A percentile compares a stretch with the other conserved stretches of the same genome.
Evolutionary conservation across 1,140 invertebrate genomes (phyloP).

Genomic region (Drosophila rhopaloa): DNA sequence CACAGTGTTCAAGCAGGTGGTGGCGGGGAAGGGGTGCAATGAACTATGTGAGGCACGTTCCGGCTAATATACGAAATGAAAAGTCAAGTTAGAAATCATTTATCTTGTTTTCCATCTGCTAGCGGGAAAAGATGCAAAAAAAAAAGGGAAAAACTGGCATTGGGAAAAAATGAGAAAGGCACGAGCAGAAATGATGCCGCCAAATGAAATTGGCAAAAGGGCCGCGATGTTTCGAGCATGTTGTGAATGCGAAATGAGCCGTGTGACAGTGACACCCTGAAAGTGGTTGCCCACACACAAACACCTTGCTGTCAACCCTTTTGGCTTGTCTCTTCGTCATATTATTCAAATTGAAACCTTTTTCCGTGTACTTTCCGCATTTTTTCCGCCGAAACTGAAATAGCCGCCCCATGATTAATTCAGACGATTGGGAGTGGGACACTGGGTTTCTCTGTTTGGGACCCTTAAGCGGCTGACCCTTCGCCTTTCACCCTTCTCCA

Average conservation of each 20-base stretch:
- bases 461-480: conserved; percentile 30
- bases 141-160: conserved; percentile 4
- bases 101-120: conserved; percentile 71
- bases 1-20: conserved; percentile 7
- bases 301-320: conserved; percentile 59
- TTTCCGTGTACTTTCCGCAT: conserved; percentile 77
- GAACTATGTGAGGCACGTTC: conserved; percentile 60
- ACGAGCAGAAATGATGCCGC: conserved; percentile 77
- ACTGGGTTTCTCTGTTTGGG: conserved; percentile 12
- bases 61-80: conserved; percentile 80
- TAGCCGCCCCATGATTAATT: conserved; percentile 75
- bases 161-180: conserved; percentile 72
- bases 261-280: conserved; percentile 65
- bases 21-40: conserved; percentile 21
- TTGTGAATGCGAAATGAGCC: conserved; percentile 75
- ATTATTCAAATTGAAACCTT: conserved; percentile 72
- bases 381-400: conserved; percentile 67
- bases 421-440: conserved; percentile 22
- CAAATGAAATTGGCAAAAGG: conserved; percentile 78
- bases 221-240: conserved; percentile 50
- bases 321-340: conserved; percentile 41
- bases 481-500: conserved; percentile 10
- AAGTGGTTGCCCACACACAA: conserved; percentile 35
- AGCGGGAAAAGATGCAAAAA: not conserved
- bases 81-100: conserved; percentile 81